phyloP scores from a whole-genome alignment of 1,140 invertebrate species.

The Contarinia nasturtii region DNA sequence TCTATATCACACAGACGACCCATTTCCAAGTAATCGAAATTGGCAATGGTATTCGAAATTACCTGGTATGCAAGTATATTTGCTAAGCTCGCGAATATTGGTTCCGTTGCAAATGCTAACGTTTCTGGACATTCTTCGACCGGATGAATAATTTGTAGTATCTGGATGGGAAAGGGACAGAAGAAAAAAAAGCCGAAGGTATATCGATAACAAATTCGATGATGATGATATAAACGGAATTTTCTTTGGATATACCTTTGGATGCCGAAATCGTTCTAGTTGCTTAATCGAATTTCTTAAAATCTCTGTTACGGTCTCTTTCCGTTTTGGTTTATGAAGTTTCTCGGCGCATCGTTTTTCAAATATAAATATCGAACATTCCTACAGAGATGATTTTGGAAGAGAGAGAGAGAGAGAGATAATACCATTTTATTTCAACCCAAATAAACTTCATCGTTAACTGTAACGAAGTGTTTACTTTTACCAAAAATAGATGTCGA shows the following conservation, averaged over 20 bases:
- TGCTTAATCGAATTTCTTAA: slow-evolving; percentile 62
- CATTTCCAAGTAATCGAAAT: neutral
- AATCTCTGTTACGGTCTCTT: slow-evolving; percentile 80
- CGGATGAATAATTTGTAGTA: slow-evolving; percentile 48
- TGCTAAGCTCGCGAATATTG: slow-evolving; percentile 67
- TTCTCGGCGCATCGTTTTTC: slow-evolving; percentile 89
- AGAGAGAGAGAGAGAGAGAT: neutral
- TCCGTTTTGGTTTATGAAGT: slow-evolving; percentile 79
- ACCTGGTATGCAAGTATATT: slow-evolving; percentile 67
- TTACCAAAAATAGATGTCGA: neutral
- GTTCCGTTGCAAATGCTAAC: slow-evolving; percentile 80
- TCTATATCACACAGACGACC: too few relatives aligned
- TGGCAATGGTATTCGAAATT: slow-evolving; percentile 12
- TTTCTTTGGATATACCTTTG: slow-evolving; percentile 36
- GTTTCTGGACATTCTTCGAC: slow-evolving; percentile 70
- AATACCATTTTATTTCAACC: neutral
- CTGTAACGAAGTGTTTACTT: neutral
- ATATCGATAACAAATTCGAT: too few relatives aligned
- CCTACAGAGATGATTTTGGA: slow-evolving; percentile 31
- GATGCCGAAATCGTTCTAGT: slow-evolving; percentile 71
- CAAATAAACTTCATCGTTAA: neutral
- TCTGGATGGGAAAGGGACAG: slow-evolving; percentile 24
- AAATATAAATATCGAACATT: slow-evolving; percentile 87
- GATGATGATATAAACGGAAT: too few relatives aligned
- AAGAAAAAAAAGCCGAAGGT: neutral